Conservation (phyloP, 2,113 vertebrate species). For the Taxidea taxus region DNA sequence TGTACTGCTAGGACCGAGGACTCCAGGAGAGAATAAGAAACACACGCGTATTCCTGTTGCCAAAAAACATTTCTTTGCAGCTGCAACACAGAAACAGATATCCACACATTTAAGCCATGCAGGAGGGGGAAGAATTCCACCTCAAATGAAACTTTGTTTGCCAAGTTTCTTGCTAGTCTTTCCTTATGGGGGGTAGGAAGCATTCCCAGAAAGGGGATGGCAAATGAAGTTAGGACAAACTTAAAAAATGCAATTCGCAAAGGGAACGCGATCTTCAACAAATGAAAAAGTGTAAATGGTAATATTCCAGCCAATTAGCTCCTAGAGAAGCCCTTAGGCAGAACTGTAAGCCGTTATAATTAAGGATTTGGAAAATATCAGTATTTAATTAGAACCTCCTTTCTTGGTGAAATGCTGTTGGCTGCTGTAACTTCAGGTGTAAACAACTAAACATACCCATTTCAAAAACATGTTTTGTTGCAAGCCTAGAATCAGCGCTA, state of each 20-base stretch:
- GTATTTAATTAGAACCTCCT: conserved; percentile 82
- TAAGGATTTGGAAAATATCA: conserved; percentile 80
- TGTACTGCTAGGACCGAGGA: conserved; percentile 15
- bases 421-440: conserved; percentile 78
- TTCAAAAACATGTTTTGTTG: conserved; percentile 66
- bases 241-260: conserved; percentile 67
- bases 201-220: conserved; percentile 70
- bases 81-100: conserved; percentile 61
- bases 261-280: conserved; percentile 76
- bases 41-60: background rate
- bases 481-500: conserved; percentile 69
- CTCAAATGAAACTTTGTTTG: conserved; percentile 76
- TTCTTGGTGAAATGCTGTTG: conserved; percentile 77
- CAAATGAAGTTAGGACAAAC: conserved; percentile 65
- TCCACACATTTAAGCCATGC: conserved; percentile 52
- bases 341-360: conserved; percentile 81
- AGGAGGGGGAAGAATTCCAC: conserved; percentile 63
- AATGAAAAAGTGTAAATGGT: conserved; percentile 77
- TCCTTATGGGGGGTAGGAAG: conserved; percentile 70
- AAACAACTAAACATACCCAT: conserved; percentile 78
- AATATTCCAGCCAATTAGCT: conserved; percentile 81
- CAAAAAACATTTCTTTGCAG: conserved; percentile 75
- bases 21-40: conserved; percentile 50
- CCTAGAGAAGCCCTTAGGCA: conserved; percentile 72
- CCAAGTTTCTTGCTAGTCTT: conserved; percentile 72